Evolutionary conservation across 1,140 invertebrate genomes (phyloP).

Genomic region (Apis dorsata): DNA sequence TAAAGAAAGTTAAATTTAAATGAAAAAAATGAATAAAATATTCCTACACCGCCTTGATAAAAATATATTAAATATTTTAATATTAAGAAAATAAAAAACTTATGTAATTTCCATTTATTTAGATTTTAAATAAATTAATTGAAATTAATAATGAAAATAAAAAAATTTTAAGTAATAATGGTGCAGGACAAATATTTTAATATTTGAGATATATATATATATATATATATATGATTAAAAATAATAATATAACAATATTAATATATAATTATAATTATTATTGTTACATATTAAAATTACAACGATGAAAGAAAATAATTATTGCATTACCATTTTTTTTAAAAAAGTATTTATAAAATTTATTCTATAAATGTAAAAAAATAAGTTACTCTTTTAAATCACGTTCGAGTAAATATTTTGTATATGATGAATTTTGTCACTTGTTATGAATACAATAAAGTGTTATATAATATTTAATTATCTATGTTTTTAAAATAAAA

Average conservation of each 20-base stretch:
- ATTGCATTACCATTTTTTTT: constrained; percentile 8
- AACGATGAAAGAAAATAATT: neutral
- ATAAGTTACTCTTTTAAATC: constrained; percentile 41
- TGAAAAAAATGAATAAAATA: neutral
- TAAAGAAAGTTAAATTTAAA: neutral
- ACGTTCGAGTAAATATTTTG: constrained; percentile 18
- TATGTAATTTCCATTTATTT: constrained; percentile 1
- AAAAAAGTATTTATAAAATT: constrained; percentile 40
- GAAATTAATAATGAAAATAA: constrained; percentile 11
- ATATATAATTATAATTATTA: constrained; percentile 14
- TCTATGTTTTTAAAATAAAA: constrained; percentile 25
- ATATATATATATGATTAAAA: constrained; percentile 6
- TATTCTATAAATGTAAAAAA: constrained; percentile 35
- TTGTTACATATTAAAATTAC: constrained; percentile 20
- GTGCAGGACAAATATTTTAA: constrained; percentile 27
- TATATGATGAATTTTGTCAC: constrained; percentile 36
- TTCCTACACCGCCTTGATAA: neutral
- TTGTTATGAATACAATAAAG: constrained; percentile 42
- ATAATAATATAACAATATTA: constrained; percentile 7
- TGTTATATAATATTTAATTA: constrained; percentile 10
- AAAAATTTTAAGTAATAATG: constrained; percentile 1
- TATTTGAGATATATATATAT: constrained; percentile 5
- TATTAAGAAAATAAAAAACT: neutral
- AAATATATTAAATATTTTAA: constrained; percentile 15
- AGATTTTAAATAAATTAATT: constrained; percentile 6